Base-by-base conservation (phyloP, 2,797 vertebrate genomes). In the Schizopygopsis pylzovi region DNA sequence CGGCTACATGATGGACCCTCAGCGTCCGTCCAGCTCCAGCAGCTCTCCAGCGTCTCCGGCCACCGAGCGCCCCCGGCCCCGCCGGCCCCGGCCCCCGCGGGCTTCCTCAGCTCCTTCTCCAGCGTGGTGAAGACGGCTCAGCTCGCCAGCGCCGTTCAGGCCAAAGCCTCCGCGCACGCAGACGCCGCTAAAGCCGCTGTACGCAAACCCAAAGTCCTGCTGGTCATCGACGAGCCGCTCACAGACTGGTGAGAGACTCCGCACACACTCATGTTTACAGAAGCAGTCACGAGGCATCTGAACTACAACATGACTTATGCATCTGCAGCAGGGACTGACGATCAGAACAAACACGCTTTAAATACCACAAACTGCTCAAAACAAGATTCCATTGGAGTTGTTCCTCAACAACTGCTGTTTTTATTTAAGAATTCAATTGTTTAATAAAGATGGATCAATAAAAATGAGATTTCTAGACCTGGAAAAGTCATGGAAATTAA, bases 1-100 rank as follows among this genome's bases (percentile, higher is more conserved):
- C 0, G 97, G 97, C 92, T 99, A 98, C 93, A 99, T 98, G 98
- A 96, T 97, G 91, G 98, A 99, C 90, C 93, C 98, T 88, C 97
- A 99, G 92, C 94, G 96, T 80, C 97, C 97, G 0, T 94, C 97
- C 65, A 98, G 95, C 52, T 97, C 97, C 90, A 97, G 93, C 0
- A 96, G 83, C 95, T 94, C 0, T 18, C 94, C 89, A 56, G 93
- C 92, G 71, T 22, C 91, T 25, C 96, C 95, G 65, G 93, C 92
- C 76, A 89, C 78, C 5, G 89, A 87, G 83, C 79, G 86, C 37
- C 94, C 52, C 95, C 93, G 5, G 0, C 93, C 93, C 43, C 93
- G 0, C 43, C 93, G 0, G 4, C 96, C 0, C 67, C 93, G 0
- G 86, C 95, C 0, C 92, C 94, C 0, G 96, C 96, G 83, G 95